Base-by-base conservation (phyloP, 2,797 vertebrate species). In the Phoeniculus purpureus region DNA sequence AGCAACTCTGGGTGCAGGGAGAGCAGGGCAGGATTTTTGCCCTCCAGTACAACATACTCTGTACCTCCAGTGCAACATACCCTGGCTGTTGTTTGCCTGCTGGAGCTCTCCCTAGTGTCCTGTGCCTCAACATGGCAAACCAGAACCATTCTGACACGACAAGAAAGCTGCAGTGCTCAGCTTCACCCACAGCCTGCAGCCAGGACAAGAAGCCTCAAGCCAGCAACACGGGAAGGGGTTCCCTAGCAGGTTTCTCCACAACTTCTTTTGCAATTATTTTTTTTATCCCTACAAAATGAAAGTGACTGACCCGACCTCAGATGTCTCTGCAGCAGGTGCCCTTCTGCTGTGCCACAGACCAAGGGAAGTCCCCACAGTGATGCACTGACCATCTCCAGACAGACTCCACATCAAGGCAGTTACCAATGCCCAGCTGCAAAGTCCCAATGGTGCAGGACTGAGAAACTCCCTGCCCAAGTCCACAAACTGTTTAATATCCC, bases 61-160 rank as follows among this genome's bases (percentile, higher is more conserved):
- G n/a, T n/a, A n/a, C n/a, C n/a, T n/a, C n/a, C n/a, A n/a, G 58
- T 4, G 7, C 58, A 43, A n/a, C 7, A 1, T 0, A 0, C 25
- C 21, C 5, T 8, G 34, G 25, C 62, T 72, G 23, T 1, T 43
- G 17, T 3, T 1, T 43, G 17, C 3, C 43, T 74, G 66, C 59
- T 55, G 72, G 21, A 60, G 6, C 73, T 31, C 71, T 54, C 31
- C 45, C 1, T 1, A 34, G 20, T 17, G 29, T 21, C 37, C 50
- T 1, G 0, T 7, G 37, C 21, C 43, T 72, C 70, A 56, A 0
- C 1, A 1, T 1, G 18, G 12, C 5, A 29, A 85, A 20, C 26
- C 82, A 62, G 55, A 75, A 65, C 61, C 58, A 17, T 26, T 4
- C 15, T 43, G 52, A 45, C 14, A 8, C 2, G 61, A 12, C 22